These are phyloP conservation scores for Lampris incognitus DNA, from an alignment of 2,113 vertebrate genomes.

Conservation along the genomic window DNA sequence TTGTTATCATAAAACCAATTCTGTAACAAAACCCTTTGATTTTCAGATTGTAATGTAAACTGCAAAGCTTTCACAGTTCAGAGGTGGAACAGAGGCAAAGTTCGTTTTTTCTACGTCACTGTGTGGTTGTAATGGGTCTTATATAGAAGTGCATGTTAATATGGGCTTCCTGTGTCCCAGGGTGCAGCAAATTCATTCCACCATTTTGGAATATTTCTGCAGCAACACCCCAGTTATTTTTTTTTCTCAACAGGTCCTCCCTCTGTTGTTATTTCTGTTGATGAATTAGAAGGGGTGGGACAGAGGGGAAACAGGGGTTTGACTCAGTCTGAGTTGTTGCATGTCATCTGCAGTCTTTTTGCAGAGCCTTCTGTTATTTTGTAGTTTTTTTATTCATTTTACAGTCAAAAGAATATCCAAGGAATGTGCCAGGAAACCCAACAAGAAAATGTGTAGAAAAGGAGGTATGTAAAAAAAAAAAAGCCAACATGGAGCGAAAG, in stretches of 20 bases:
- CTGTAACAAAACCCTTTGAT: slow-evolving; percentile 47
- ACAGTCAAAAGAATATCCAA: slow-evolving; percentile 99
- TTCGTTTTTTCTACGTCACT: slow-evolving; percentile 14
- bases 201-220: slow-evolving; percentile 85
- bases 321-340: slow-evolving; percentile 87
- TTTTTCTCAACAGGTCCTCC: slow-evolving; percentile 78
- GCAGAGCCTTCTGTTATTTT: slow-evolving; percentile 99
- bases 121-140: slow-evolving; percentile 85
- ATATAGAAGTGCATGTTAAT: slow-evolving; percentile 86
- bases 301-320: slow-evolving; percentile 51
- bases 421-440: slow-evolving; percentile 99
- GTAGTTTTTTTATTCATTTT: slow-evolving; percentile 99
- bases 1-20: slow-evolving; percentile 16
- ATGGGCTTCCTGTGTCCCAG: slow-evolving; percentile 84
- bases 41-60: slow-evolving; percentile 29
- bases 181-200: slow-evolving; percentile 83
- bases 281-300: slow-evolving; percentile 63
- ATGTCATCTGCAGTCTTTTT: slow-evolving; percentile 89
- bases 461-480: slow-evolving; percentile 96
- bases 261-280: slow-evolving; percentile 80
- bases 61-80: slow-evolving; percentile 16
- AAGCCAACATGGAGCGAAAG: slow-evolving; percentile 78
- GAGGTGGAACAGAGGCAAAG: slow-evolving; percentile 34
- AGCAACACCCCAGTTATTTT: slow-evolving; percentile 77
- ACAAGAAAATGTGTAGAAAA: slow-evolving; percentile 99